Conservation (phyloP, 37 sponge, comb jelly and placozoan species). For the Beroe ovata region DNA sequence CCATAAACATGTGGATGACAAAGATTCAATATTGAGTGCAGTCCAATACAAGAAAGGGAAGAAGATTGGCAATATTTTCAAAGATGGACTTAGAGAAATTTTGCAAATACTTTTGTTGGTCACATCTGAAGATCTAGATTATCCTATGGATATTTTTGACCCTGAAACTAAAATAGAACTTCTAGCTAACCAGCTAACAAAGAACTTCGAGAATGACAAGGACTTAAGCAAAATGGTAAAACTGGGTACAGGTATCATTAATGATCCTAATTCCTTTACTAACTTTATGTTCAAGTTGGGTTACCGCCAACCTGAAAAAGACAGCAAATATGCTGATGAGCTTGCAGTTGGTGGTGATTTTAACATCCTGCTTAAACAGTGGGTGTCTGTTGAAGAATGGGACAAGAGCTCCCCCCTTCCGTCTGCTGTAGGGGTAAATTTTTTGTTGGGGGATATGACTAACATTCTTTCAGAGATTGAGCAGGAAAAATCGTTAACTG, state of each 20-base stretch:
- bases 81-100: conserved; percentile 50
- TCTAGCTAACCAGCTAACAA: neutral
- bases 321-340: neutral
- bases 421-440: conserved; percentile 25
- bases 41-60: neutral
- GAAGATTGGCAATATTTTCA: neutral
- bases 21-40: neutral
- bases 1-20: neutral
- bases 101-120: conserved; percentile 7
- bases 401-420: neutral
- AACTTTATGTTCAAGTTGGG: conserved; percentile 7
- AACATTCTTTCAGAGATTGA: neutral
- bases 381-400: conserved; percentile 11
- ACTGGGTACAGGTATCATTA: conserved; percentile 4
- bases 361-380: neutral
- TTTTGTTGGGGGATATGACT: conserved; percentile 39
- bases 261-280: conserved; percentile 33
- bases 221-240: conserved; percentile 12
- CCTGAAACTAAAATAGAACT: neutral
- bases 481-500: neutral
- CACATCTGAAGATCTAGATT: neutral
- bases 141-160: neutral
- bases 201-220: neutral
- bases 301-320: neutral
- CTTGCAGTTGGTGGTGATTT: conserved; percentile 35